phyloP scores from a whole-genome alignment of 2,797 vertebrate species.

The Percopsis omiscomaycus region DNA sequence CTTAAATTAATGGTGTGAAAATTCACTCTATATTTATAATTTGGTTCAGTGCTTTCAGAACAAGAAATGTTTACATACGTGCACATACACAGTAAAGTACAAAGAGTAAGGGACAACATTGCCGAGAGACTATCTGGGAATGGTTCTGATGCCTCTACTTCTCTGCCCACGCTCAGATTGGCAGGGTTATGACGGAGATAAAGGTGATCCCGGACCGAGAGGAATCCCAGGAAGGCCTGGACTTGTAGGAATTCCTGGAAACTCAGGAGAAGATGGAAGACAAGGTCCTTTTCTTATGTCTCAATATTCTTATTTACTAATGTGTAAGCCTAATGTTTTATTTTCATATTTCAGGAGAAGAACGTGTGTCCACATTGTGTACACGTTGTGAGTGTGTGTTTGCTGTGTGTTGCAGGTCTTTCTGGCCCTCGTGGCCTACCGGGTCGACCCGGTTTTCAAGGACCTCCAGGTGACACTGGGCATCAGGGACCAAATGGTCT shows the following conservation, averaged over 20 bases:
- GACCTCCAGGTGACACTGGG: conserved; percentile 48
- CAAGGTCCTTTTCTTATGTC: conserved; percentile 43
- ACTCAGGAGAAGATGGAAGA: conserved; percentile 42
- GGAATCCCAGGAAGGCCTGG: conserved; percentile 53
- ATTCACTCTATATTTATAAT: too few relatives aligned
- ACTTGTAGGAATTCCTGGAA: conserved; percentile 40
- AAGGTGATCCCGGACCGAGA: conserved; percentile 46
- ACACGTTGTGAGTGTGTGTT: background rate
- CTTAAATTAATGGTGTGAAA: too few relatives aligned
- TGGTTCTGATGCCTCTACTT: background rate
- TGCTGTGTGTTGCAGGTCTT: conserved; percentile 39
- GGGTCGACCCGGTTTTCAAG: conserved; percentile 44
- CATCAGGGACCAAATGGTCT: conserved; percentile 43
- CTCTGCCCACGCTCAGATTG: conserved; percentile 17
- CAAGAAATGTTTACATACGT: too few relatives aligned
- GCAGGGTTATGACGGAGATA: conserved; percentile 45
- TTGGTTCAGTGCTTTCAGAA: too few relatives aligned
- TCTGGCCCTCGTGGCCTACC: conserved; percentile 39
- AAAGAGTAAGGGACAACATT: background rate
- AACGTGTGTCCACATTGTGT: background rate
- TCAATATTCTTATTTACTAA: too few relatives aligned
- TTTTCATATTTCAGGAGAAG: too few relatives aligned
- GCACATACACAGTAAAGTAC: background rate
- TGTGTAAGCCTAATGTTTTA: too few relatives aligned
- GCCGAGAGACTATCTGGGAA: too few relatives aligned